Base-by-base conservation (phyloP, 1,140 invertebrate genomes). In the Globodera rostochiensis region DNA sequence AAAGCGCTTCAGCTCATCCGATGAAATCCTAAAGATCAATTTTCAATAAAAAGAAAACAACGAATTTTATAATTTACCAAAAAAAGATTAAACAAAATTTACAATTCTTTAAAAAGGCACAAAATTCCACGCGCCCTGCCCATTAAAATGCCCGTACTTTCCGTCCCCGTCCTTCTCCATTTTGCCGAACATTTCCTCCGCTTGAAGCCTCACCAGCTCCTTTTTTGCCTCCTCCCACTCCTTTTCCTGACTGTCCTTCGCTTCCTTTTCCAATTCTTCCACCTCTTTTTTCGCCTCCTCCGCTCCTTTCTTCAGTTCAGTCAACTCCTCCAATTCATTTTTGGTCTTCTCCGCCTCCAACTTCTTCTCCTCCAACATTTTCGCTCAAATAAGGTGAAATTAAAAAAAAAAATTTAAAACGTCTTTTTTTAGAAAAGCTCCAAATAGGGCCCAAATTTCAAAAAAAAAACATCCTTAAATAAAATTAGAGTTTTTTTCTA, bases 281-380 rank as follows among this genome's bases (percentile, higher is more conserved):
- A 92, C 92, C 69, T 93, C 92, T 88, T 94, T 93, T 73, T 93
- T 92, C 80, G 93, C 80, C 64, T 92, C 88, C 93, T 91, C 95
- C 95, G 0, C 94, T 84, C 11, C 79, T 49, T 70, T 73, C 74
- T 85, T 85, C n/a, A 83, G 50, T 71, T 84, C 82, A 49, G 90
- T 82, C 64, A 90, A 79, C 7, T 84, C 85, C 25, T 88, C 86
- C 73, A 86, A 74, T 77, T 89, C 81, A 70, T 83, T 83, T 81
- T 88, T 80, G 19, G 81, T 57, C 73, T 82, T 81, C 36, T 82
- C 83, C 64, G 85, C 49, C 64, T 75, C 83, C 2, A 73, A 82
- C 5, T 81, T 71, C 74, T 88, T 90, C 74, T 90, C 87, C 36
- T 86, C 77, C 73, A 85, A 66, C 0, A 77, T 67, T 57, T 85